Evolutionary conservation across 23 tunicate genomes (phyloP), one percentile per base, ranked within the genome.

Genomic region (Oikopleura albicans): DNA sequence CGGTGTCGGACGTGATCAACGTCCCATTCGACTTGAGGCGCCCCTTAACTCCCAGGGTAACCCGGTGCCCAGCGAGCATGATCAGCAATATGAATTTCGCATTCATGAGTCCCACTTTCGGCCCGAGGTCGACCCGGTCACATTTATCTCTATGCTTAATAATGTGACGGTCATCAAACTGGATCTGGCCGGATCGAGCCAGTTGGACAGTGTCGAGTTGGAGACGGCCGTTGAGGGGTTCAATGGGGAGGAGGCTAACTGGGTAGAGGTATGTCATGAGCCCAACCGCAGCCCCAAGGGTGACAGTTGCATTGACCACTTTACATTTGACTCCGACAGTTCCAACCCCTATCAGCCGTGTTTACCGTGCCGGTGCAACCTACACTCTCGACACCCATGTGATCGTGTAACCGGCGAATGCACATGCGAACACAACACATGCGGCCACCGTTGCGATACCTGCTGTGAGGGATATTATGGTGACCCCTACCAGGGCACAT

Each of bases 311-410:
- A 86, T 86, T 4, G 85, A 83, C 27, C 91, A 95, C 0, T 95
- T 59, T 87, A 95, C 99, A 1, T 88, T 95, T 35, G 96, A 88
- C 75, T 91, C 99, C 22, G 87, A 89, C 1, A 95, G 88, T 85
- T 91, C 91, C 38, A 91, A 89, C 34, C 85, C 40, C 0, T 91
- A 83, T 66, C 89, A 87, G 37, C 85, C 84, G 0, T 95, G 99
- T 83, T 89, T 88, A 4, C 88, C 86, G 0, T 95, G 99, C 84
- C 86, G 83, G 8, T 95, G 99, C 76, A 88, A 91, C 71, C 89
- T 91, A 0, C 99, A 95, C 83, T 83, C 36, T 16, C 34, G 4
- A 49, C 59, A 49, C 16, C 59, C 59, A 8, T 49, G 59, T 49
- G 59, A 49, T 22, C 8, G 8, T 22, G 59, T 49, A 8, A 8